A percentile compares a stretch with the other conserved stretches of the same genome.
These are phyloP conservation scores for Hypolimnas misippus DNA, from an alignment of 2,888 invertebrate species.

Conservation along the genomic window DNA sequence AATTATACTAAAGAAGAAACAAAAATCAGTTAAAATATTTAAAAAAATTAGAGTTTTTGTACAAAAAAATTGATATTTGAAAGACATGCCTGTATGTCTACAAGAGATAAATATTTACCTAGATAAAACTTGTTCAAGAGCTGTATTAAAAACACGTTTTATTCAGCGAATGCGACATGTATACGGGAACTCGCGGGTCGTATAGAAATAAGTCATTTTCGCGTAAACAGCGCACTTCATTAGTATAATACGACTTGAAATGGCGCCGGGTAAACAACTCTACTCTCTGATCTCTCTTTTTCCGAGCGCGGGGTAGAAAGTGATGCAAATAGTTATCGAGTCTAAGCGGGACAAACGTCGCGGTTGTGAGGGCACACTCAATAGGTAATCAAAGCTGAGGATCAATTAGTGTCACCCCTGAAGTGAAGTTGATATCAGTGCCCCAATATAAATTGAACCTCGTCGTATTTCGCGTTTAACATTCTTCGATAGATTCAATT, in stretches of 20 bases:
- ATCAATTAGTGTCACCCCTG: constrained; percentile 26
- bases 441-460: neutral
- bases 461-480: neutral
- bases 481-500: neutral
- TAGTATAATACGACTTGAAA: constrained; percentile 21
- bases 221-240: constrained; percentile 26
- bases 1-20: no score
- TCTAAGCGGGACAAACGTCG: constrained; percentile 15
- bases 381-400: constrained; percentile 27
- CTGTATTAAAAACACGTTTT: neutral
- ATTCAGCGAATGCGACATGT: constrained; percentile 1
- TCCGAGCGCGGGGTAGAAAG: neutral
- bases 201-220: constrained; percentile 22
- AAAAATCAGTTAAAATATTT: no score
- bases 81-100: no score
- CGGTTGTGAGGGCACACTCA: constrained; percentile 14
- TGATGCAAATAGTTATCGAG: constrained; percentile 8
- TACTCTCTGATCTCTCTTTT: constrained; percentile 1
- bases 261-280: neutral
- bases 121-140: neutral
- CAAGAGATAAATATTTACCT: neutral
- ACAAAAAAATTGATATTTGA: no score
- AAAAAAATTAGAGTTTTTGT: no score
- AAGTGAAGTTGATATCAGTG: constrained; percentile 8
- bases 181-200: constrained; percentile 1